Evolutionary conservation across 2,113 vertebrate species (phyloP), one percentile per base, ranked within the genome.

Genomic region (Nycticebus coucang): DNA sequence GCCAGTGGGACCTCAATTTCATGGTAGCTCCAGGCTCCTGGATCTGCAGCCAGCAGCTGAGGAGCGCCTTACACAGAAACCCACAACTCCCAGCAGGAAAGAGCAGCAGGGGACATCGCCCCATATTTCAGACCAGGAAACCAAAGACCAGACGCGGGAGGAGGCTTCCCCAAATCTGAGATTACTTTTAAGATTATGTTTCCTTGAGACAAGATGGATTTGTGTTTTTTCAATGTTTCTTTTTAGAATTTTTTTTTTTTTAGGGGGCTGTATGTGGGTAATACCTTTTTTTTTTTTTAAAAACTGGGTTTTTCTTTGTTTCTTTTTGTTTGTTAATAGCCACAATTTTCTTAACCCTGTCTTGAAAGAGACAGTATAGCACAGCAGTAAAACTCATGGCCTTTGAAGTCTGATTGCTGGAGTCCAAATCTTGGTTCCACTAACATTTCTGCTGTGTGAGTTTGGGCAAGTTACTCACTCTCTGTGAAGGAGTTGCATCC

Each of bases 11-110:
- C 68, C 57, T 21, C 41, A 90, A 66, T 64, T 53, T 19, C 26
- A 7, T 0, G 3, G 50, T 21, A 37, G 37, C 57, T 24, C 72
- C 0, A 11, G 37, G 41, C 30, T 71, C 30, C 62, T 1, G 14
- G n/a, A 24, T 81, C 45, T 35, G 33, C 75, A 22, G 33, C 0
- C 0, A 53, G 59, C 24, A 21, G 2, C 12, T 8, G n/a, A 53
- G 50, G 41, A 41, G 41, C 5, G 17, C 7, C 66, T 68, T 68
- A 2, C 10, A 1, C 7, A 64, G 69, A 68, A 66, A 60, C 10
- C 62, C 50, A 37, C 53, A 19, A 12, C 21, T 68, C 64, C 45
- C 21, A 7, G 1, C 30, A 18, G 21, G 26, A 77, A 45, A 60
- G 57, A 14, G 5, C 26, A 0, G 5, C 24, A 41, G 35, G 17